Evolutionary conservation across 1,140 invertebrate genomes (phyloP).

Genomic region (Hermetia illucens): DNA sequence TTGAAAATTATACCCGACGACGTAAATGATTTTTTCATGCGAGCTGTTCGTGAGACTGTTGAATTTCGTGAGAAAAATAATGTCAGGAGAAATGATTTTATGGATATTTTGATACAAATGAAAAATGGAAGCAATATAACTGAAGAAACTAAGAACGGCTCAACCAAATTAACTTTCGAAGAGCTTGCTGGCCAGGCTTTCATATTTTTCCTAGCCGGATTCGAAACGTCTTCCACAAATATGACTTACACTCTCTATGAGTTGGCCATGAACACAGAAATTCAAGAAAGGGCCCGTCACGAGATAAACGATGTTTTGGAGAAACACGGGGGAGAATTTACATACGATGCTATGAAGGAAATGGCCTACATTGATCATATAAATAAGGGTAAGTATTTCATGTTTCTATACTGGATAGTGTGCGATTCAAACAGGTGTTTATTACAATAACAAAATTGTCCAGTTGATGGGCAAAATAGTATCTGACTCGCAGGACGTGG

Average conservation of each 20-base stretch:
- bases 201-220: conserved; percentile 43
- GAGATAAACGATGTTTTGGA: conserved; percentile 30
- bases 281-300: conserved; percentile 29
- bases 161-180: neutral
- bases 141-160: no score
- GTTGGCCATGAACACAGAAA: conserved; percentile 25
- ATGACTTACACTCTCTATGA: conserved; percentile 31
- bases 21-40: conserved; percentile 8
- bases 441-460: no score
- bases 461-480: no score
- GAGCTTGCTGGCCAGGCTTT: conserved; percentile 33
- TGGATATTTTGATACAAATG: conserved; percentile 11
- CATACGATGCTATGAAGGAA: conserved; percentile 35
- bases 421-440: no score
- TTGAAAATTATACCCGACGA: conserved; percentile 13
- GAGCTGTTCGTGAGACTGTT: conserved; percentile 14
- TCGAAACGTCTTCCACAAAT: conserved; percentile 28
- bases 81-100: conserved; percentile 20
- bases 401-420: neutral
- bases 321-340: conserved; percentile 31
- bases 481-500: no score
- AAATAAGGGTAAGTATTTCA: conserved; percentile 17
- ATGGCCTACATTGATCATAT: conserved; percentile 38
- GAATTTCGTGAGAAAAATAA: conserved; percentile 24
- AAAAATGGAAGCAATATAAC: neutral